Evolutionary conservation across 2,888 invertebrate species (phyloP).

Genomic region (Siphonodentalium dalli): DNA sequence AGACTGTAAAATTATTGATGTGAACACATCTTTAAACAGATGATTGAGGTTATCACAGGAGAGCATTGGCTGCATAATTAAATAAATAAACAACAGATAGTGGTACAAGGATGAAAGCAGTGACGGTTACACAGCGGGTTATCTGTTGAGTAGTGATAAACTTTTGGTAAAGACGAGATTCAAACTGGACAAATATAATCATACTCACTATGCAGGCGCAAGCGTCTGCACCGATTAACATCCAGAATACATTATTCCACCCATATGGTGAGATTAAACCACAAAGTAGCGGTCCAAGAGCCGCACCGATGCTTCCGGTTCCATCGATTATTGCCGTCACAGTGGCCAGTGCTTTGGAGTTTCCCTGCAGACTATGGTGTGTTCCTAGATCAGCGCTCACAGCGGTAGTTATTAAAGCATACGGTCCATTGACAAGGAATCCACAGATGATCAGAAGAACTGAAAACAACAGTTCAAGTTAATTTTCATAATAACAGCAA

Average conservation of each 20-base stretch:
- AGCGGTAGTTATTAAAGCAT: conserved; percentile 94
- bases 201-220: conserved; percentile 72
- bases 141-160: no score
- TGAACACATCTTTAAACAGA: no score
- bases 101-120: no score
- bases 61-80: no score
- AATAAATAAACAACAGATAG: no score
- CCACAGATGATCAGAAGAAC: conserved; percentile 78
- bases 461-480: no score
- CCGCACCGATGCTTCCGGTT: conserved; percentile 92
- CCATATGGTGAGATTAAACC: conserved; percentile 75
- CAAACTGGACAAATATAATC: background rate
- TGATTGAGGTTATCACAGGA: no score
- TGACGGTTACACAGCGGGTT: no score
- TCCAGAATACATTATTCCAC: conserved; percentile 90
- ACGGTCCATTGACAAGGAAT: conserved; percentile 91
- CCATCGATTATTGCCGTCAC: conserved; percentile 98
- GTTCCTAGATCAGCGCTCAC: conserved; percentile 93
- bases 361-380: conserved; percentile 83
- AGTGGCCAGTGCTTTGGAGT: conserved; percentile 88
- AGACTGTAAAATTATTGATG: no score
- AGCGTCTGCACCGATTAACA: conserved; percentile 84
- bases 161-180: no score
- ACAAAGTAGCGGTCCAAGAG: conserved; percentile 84
- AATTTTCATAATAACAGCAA: no score